Conservation (phyloP, 2,113 vertebrate species). For the Xiphophorus hellerii region DNA sequence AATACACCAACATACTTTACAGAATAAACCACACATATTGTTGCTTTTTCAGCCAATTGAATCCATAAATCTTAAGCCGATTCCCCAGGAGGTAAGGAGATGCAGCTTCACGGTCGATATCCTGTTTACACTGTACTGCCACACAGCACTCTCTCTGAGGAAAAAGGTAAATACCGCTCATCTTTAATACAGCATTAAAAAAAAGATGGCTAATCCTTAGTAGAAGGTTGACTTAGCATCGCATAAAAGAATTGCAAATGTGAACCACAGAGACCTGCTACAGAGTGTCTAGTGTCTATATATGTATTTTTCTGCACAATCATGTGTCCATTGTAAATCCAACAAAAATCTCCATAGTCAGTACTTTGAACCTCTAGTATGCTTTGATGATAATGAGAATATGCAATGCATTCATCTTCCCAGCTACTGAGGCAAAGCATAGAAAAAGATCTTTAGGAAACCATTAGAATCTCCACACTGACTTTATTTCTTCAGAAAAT, state of each 20-base stretch:
- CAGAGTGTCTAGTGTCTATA: not conserved
- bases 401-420: not conserved
- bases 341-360: constrained; percentile 15
- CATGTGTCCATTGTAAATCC: constrained; percentile 23
- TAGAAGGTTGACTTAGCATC: constrained; percentile 35
- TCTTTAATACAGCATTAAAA: constrained; percentile 26
- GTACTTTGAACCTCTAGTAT: constrained; percentile 29
- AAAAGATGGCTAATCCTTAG: constrained; percentile 39
- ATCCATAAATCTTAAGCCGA: constrained; percentile 38
- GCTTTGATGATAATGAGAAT: constrained; percentile 1
- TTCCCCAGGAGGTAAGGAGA: constrained; percentile 44
- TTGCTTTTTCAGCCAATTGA: constrained; percentile 48
- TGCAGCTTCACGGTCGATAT: constrained; percentile 48
- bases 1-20: not conserved
- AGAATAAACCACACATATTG: constrained; percentile 3
- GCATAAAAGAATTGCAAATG: constrained; percentile 39
- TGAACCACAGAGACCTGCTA: constrained; percentile 27
- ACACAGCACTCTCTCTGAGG: constrained; percentile 15
- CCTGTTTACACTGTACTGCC: constrained; percentile 52
- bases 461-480: not conserved
- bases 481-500: not conserved
- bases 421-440: not conserved
- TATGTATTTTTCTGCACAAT: constrained; percentile 11
- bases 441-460: not conserved
- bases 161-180: constrained; percentile 31